These are phyloP conservation scores for Indicator indicator DNA, from an alignment of 2,113 vertebrate species.

Conservation along the genomic window DNA sequence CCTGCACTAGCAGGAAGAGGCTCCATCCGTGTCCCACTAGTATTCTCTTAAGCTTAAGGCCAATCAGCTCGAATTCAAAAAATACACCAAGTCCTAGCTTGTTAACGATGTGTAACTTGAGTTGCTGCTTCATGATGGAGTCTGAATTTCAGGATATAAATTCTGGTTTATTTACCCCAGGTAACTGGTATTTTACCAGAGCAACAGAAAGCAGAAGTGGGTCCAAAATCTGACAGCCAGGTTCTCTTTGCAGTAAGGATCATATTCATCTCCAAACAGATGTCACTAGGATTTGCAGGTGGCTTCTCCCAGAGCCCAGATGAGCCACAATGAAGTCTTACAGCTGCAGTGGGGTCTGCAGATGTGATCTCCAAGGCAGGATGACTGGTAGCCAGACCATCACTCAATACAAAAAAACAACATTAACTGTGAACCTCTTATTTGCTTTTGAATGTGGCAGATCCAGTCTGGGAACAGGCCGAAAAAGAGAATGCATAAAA, in stretches of 20 bases:
- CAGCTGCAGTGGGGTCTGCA: background rate
- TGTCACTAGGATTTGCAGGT: background rate
- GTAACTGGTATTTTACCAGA: background rate
- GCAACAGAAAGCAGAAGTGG: background rate
- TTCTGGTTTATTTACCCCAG: background rate
- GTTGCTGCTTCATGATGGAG: background rate
- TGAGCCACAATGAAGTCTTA: background rate
- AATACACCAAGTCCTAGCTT: background rate
- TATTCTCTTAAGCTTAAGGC: background rate
- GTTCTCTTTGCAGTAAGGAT: background rate
- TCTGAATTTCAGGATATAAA: background rate
- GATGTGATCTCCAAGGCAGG: background rate
- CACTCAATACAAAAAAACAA: accelerated
- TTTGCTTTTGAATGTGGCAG: background rate
- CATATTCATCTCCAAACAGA: background rate
- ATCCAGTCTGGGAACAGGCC: background rate
- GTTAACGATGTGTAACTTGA: background rate
- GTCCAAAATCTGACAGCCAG: background rate
- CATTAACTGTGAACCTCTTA: background rate
- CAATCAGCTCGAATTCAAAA: background rate
- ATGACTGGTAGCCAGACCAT: background rate
- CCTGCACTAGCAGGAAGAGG: background rate
- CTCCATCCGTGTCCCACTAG: background rate
- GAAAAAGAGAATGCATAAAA: background rate
- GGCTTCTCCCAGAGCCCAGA: background rate